These are phyloP conservation scores for Saguinus oedipus DNA, from an alignment of 2,797 vertebrate genomes.

Conservation along the genomic window DNA sequence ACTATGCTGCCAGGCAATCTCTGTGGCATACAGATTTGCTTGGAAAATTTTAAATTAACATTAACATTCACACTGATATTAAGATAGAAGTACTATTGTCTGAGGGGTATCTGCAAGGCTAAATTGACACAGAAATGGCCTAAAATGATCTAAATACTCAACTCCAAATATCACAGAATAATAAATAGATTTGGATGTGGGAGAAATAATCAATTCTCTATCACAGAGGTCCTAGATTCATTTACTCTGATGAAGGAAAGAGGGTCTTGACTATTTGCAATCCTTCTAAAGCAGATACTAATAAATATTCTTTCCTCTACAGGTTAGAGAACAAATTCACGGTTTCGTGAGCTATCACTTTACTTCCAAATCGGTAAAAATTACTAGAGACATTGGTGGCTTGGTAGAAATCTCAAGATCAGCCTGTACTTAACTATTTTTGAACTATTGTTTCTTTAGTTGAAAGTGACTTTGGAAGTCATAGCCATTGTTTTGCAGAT, in stretches of 20 bases:
- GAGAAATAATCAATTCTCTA: neutral
- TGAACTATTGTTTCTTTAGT: slow-evolving; percentile 11
- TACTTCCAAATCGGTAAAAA: neutral
- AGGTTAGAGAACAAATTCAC: neutral
- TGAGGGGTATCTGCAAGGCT: neutral
- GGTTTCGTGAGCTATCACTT: neutral
- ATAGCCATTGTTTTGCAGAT: slow-evolving; percentile 26
- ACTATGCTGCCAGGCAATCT: neutral
- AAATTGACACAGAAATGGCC: neutral
- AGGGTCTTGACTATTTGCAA: neutral
- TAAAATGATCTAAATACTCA: neutral
- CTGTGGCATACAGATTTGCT: neutral
- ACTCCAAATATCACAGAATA: neutral
- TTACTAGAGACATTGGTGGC: neutral
- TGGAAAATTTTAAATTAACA: slow-evolving; percentile 27
- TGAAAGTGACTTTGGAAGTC: slow-evolving; percentile 1
- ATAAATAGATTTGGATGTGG: neutral
- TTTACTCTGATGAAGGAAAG: slow-evolving; percentile 13
- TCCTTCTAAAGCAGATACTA: neutral
- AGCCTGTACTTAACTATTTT: neutral
- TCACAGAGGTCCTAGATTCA: neutral
- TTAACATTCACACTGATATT: neutral
- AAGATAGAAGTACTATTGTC: neutral
- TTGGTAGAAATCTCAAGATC: neutral
- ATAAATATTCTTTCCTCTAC: neutral